Conservation (phyloP, 2,797 vertebrate species). For the Danio aesculapii region DNA sequence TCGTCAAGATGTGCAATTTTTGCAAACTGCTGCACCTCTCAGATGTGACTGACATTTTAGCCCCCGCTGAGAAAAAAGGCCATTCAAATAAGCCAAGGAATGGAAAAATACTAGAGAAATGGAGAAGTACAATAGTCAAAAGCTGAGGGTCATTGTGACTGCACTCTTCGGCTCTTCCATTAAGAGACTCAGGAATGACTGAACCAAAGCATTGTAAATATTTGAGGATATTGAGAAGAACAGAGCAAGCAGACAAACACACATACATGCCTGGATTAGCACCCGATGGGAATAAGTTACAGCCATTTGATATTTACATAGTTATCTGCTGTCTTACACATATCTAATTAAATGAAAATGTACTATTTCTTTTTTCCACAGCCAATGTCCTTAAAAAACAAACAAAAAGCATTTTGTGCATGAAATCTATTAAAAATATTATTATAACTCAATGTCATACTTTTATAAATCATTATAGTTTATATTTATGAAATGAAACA, state of each 20-base stretch:
- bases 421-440: too few relatives aligned
- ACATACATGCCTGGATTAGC: background rate
- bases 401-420: too few relatives aligned
- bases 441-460: too few relatives aligned
- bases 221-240: slow-evolving; percentile 4
- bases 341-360: background rate
- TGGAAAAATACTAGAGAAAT: background rate
- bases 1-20: background rate
- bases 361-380: too few relatives aligned
- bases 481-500: too few relatives aligned
- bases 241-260: background rate
- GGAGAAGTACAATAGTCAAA: background rate
- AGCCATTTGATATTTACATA: background rate
- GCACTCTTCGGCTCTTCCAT: background rate
- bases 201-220: background rate
- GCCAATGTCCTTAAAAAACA: too few relatives aligned
- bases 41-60: background rate
- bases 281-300: background rate
- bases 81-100: slow-evolving; percentile 12
- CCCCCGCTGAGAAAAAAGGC: background rate
- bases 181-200: background rate
- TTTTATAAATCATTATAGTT: too few relatives aligned
- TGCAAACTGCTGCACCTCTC: background rate
- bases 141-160: background rate
- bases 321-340: background rate